Conservation (phyloP, 2,797 vertebrate genomes). For the Rallus crepitans region DNA sequence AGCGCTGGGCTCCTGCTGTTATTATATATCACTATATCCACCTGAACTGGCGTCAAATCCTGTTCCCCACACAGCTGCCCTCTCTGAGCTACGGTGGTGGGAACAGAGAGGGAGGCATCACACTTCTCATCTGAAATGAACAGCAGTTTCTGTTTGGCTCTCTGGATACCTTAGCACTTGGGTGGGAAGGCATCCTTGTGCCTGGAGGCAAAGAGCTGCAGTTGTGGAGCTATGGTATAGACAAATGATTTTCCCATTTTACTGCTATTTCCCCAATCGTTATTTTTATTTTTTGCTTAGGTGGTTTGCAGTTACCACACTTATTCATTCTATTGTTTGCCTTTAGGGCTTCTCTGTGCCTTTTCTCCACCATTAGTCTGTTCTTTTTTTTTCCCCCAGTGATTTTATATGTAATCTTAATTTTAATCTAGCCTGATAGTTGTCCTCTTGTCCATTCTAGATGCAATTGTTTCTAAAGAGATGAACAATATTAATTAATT, state of each 20-base stretch:
- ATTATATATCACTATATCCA: fast-evolving
- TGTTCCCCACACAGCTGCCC: fast-evolving
- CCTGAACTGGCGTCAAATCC: background rate
- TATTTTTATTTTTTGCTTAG: slow-evolving; percentile 69
- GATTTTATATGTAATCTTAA: slow-evolving; percentile 49
- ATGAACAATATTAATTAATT: slow-evolving; percentile 23
- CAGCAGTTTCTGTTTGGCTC: background rate
- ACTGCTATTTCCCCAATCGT: slow-evolving; percentile 4
- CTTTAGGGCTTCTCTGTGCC: slow-evolving; percentile 42
- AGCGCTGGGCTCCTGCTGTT: background rate
- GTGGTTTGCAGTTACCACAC: slow-evolving; percentile 44
- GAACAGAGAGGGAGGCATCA: background rate
- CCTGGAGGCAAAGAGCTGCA: background rate
- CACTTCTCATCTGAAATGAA: background rate
- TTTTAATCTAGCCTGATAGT: slow-evolving; percentile 40
- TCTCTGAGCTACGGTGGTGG: background rate
- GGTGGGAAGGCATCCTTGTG: background rate
- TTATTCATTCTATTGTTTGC: slow-evolving; percentile 55
- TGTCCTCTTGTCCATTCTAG: slow-evolving; percentile 1
- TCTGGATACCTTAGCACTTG: background rate
- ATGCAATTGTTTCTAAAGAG: slow-evolving; percentile 3
- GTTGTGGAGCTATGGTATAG: background rate
- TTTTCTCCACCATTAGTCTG: slow-evolving; percentile 61
- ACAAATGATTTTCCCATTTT: slow-evolving; percentile 44
- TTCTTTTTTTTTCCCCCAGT: slow-evolving; percentile 19